Conservation (phyloP, 1,140 invertebrate species). For the Conopomorpha cramerella region DNA sequence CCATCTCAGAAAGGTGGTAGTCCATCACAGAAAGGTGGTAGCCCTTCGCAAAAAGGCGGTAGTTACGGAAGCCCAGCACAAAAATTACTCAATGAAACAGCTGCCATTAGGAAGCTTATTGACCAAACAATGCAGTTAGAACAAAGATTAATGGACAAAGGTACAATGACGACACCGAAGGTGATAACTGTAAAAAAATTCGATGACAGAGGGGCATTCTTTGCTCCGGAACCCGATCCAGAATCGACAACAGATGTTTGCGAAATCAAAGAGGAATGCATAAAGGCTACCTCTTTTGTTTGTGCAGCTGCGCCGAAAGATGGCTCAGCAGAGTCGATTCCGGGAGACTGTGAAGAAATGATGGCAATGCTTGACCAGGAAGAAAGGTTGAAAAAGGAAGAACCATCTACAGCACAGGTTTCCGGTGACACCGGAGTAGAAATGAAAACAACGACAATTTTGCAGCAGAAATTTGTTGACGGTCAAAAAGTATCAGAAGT, state of each 20-base stretch:
- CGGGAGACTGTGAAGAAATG: conserved; percentile 56
- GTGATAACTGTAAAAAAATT: conserved; percentile 52
- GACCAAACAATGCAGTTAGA: conserved; percentile 55
- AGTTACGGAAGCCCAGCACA: conserved; percentile 62
- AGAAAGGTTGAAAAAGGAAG: conserved; percentile 29
- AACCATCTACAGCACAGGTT: conserved; percentile 16
- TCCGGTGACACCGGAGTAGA: conserved; percentile 41
- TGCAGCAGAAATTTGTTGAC: conserved; percentile 57
- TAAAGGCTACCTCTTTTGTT: conserved; percentile 49
- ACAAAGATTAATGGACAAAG: conserved; percentile 32
- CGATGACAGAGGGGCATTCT: conserved; percentile 52
- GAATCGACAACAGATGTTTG: conserved; percentile 18
- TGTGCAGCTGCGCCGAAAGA: conserved; percentile 60
- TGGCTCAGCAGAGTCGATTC: conserved; percentile 46
- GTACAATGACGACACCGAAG: conserved; percentile 29
- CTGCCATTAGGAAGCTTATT: conserved; percentile 48
- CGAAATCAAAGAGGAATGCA: conserved; percentile 39
- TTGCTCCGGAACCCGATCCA: conserved; percentile 43
- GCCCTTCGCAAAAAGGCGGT: conserved; percentile 42
- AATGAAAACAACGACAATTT: conserved; percentile 62
- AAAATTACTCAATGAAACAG: conserved; percentile 46
- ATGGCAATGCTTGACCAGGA: conserved; percentile 53
- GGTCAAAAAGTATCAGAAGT: conserved; percentile 62
- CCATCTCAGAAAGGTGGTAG: conserved; percentile 51
- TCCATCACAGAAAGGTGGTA: conserved; percentile 45